phyloP scores from a whole-genome alignment of 2,888 invertebrate genomes.

The Nephrotoma guestfalica region DNA sequence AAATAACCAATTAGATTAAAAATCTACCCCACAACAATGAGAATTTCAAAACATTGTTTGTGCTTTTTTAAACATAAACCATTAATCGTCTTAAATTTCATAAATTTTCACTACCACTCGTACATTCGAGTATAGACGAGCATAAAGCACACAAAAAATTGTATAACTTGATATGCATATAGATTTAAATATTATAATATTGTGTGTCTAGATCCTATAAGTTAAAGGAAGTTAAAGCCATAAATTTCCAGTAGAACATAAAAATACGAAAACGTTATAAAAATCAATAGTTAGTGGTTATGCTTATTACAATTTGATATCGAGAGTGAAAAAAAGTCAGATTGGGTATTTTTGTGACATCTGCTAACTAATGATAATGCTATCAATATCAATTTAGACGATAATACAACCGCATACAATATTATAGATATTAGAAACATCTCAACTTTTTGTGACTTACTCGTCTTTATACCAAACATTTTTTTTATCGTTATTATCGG shows the following conservation, averaged over 20 bases:
- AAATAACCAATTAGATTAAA: background rate
- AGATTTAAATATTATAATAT: background rate
- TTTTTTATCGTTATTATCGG: background rate
- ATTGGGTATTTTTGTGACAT: background rate
- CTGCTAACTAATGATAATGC: background rate
- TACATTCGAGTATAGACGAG: background rate
- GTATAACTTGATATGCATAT: background rate
- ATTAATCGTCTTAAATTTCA: background rate
- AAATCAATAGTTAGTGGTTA: background rate
- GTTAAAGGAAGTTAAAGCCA: background rate
- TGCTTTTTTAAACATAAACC: background rate
- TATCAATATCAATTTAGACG: background rate
- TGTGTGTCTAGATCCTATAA: background rate
- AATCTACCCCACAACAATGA: background rate
- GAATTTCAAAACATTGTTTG: background rate
- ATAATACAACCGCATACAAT: background rate
- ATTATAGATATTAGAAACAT: background rate
- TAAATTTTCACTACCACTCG: background rate
- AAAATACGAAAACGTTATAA: background rate
- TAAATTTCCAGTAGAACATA: background rate
- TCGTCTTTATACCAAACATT: background rate
- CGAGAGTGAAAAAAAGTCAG: background rate
- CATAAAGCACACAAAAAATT: background rate
- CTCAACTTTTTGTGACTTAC: background rate
- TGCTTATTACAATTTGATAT: background rate